Percentiles rank a stretch among this genome's conserved stretches.
These are phyloP conservation scores for Ochropacha duplaris DNA, from an alignment of 2,888 invertebrate species.

Conservation along the genomic window DNA sequence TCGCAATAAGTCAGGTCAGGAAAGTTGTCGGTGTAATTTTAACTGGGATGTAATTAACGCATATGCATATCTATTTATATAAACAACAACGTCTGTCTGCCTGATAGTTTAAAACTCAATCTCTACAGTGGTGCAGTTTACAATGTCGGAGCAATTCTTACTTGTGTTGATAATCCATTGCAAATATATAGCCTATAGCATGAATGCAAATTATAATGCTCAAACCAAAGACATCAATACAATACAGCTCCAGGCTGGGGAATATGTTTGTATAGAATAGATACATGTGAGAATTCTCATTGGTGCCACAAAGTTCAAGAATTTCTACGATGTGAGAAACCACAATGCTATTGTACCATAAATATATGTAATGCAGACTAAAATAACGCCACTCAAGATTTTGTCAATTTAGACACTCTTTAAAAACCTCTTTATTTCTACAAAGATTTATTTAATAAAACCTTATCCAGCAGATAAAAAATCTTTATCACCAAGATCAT, in stretches of 20 bases:
- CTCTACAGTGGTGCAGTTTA: no score
- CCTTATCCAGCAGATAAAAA: no score
- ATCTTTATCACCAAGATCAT: not conserved
- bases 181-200: not conserved
- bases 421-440: no score
- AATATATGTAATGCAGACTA: not conserved
- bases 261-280: not conserved
- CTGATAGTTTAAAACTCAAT: not conserved
- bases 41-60: slow-evolving; percentile 9
- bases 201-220: not conserved
- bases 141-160: not conserved
- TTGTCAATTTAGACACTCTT: no score
- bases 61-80: not conserved
- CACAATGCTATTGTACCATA: no score
- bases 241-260: not conserved
- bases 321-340: no score
- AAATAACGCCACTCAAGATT: no score
- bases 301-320: not conserved
- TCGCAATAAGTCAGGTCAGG: not conserved
- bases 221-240: not conserved
- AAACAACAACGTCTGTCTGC: not conserved
- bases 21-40: slow-evolving; percentile 5
- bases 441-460: no score
- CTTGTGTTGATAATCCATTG: not conserved
- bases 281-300: not conserved